phyloP scores from a whole-genome alignment of 2,888 invertebrate genomes.

The Erebia palarica region DNA sequence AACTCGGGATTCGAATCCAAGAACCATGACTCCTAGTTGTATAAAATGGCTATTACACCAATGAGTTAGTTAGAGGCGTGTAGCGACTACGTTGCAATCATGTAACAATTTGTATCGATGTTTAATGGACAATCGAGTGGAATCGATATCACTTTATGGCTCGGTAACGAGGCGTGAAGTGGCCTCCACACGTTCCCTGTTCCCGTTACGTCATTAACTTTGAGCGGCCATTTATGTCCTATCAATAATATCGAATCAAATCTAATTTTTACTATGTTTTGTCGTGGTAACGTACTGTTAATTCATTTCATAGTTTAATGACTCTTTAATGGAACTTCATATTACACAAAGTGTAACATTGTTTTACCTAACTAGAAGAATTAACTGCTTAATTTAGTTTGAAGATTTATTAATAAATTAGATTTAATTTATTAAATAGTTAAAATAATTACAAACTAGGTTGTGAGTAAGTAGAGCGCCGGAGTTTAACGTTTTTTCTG shows the following conservation, averaged over 20 bases:
- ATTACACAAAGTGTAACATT: too few species aligned
- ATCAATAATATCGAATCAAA: constrained; percentile 16
- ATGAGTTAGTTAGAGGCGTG: background rate
- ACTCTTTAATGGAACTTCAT: too few species aligned
- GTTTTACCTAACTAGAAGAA: too few species aligned
- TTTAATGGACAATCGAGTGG: constrained; percentile 43
- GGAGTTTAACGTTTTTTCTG: too few species aligned
- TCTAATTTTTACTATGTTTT: constrained; percentile 7
- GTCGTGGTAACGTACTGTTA: background rate
- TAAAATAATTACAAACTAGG: too few species aligned
- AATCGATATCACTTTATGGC: constrained; percentile 54
- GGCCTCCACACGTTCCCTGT: constrained; percentile 28
- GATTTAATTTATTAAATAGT: too few species aligned
- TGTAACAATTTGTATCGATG: constrained; percentile 28
- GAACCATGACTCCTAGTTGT: too few species aligned
- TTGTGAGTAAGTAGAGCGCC: too few species aligned
- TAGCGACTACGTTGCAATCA: background rate
- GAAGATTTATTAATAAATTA: too few species aligned
- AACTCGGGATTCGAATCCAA: too few species aligned
- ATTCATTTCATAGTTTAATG: background rate
- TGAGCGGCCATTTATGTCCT: constrained; percentile 12
- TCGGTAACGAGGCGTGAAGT: constrained; percentile 42
- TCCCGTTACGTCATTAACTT: constrained; percentile 26
- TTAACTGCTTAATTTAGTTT: too few species aligned
- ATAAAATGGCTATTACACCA: too few species aligned